Conservation (phyloP, 2,113 vertebrate genomes). For the Atrichornis clamosus region DNA sequence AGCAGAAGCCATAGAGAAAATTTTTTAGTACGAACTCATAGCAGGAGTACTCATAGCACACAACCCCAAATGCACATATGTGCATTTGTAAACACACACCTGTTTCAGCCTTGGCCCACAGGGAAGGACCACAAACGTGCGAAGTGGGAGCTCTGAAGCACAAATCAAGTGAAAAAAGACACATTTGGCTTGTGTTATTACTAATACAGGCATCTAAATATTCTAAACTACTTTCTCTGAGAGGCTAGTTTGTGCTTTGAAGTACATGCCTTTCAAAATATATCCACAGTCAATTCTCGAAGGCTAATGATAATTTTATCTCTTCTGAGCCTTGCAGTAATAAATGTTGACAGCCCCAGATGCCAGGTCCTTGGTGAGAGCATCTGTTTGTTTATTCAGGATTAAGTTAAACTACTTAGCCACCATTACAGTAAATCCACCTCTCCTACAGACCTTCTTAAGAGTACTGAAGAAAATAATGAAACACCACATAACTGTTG, state of each 20-base stretch:
- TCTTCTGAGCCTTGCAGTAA: constrained; percentile 69
- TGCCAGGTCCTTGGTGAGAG: constrained; percentile 73
- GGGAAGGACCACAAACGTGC: not conserved
- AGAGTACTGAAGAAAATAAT: not conserved
- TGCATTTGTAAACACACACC: not conserved
- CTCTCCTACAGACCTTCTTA: constrained; percentile 53
- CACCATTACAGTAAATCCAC: constrained; percentile 70
- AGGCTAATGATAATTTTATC: constrained; percentile 57
- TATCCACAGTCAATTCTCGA: not conserved
- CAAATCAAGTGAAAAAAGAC: not conserved
- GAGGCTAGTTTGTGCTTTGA: not conserved
- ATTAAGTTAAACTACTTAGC: constrained; percentile 89
- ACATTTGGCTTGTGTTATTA: not conserved
- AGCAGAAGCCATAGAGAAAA: not conserved
- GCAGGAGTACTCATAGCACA: not conserved
- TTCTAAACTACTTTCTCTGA: not conserved
- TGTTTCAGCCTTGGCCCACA: not conserved
- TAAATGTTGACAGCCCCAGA: constrained; percentile 84
- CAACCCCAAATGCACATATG: not conserved
- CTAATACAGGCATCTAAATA: not conserved
- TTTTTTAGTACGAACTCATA: not conserved
- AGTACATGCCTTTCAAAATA: not conserved
- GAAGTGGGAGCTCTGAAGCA: not conserved
- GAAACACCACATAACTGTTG: not conserved
- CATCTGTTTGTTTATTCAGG: constrained; percentile 82